These are phyloP conservation scores for Melanchra persicariae DNA, from an alignment of 2,888 invertebrate species.

Conservation along the genomic window DNA sequence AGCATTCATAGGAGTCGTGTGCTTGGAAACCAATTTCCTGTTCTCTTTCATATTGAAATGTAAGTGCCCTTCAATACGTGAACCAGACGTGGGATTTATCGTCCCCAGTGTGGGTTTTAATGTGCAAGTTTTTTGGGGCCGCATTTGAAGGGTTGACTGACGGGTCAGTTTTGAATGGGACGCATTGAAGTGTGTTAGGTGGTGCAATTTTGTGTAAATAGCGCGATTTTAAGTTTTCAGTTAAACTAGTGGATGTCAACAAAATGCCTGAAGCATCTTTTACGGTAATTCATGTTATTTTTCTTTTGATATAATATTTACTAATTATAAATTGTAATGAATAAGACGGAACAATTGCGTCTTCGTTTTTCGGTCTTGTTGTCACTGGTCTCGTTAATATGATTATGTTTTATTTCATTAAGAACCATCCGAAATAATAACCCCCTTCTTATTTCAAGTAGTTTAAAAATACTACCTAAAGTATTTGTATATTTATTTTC, in stretches of 20 bases:
- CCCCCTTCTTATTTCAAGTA: too few relatives aligned
- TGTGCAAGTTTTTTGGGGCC: slow-evolving; percentile 45
- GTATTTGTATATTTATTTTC: too few relatives aligned
- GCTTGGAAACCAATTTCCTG: slow-evolving; percentile 89
- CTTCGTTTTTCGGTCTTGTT: too few relatives aligned
- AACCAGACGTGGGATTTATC: slow-evolving; percentile 72
- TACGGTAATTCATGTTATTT: slow-evolving; percentile 4
- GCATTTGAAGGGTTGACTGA: slow-evolving; percentile 46
- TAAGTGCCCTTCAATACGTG: slow-evolving; percentile 81
- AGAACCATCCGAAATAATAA: too few relatives aligned
- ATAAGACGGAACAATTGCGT: too few relatives aligned
- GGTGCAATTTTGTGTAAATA: not conserved
- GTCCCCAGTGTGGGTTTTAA: slow-evolving; percentile 46
- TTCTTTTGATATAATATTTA: not conserved
- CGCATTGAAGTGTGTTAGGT: not conserved
- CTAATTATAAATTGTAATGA: not conserved
- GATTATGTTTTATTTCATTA: too few relatives aligned
- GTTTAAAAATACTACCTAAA: too few relatives aligned
- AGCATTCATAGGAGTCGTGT: slow-evolving; percentile 82
- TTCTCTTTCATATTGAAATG: slow-evolving; percentile 88
- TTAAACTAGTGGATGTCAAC: not conserved
- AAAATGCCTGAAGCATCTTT: not conserved
- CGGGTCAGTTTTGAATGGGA: slow-evolving; percentile 31
- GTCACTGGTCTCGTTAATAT: too few relatives aligned
- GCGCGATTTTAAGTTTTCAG: not conserved